Conservation (phyloP, 2,888 invertebrate species). For the Dorcus parallelipipedus region DNA sequence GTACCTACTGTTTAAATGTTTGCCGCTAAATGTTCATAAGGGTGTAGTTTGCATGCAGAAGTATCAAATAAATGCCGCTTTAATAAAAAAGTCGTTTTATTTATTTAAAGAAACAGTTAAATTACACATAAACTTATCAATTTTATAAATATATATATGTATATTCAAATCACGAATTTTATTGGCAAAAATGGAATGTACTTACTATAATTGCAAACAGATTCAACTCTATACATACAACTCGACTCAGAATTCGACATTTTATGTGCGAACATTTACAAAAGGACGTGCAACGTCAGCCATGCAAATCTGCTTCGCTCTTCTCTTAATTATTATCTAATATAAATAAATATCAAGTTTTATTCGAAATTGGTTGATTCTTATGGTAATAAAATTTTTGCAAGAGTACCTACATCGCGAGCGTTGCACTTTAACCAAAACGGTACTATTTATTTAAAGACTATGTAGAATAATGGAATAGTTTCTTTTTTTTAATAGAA, state of each 20-base stretch:
- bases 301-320: too few species aligned
- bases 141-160: slow-evolving; percentile 32
- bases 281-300: background rate
- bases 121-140: slow-evolving; percentile 22
- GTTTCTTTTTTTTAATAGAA: too few species aligned
- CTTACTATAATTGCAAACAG: background rate
- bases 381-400: too few species aligned
- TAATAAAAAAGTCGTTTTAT: slow-evolving; percentile 16
- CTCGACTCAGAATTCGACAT: background rate
- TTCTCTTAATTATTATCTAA: too few species aligned
- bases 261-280: background rate
- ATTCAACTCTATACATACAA: background rate
- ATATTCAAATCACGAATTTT: slow-evolving; percentile 31
- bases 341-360: too few species aligned
- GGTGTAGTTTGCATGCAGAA: background rate
- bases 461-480: too few species aligned
- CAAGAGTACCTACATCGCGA: too few species aligned
- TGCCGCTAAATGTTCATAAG: too few species aligned
- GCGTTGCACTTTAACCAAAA: too few species aligned
- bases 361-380: too few species aligned
- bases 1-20: too few species aligned
- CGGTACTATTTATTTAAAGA: too few species aligned
- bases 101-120: slow-evolving; percentile 18
- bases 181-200: slow-evolving; percentile 30
- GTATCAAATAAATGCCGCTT: background rate